These are phyloP conservation scores for Junonia oenone DNA, from an alignment of 2,888 invertebrate species.

Conservation along the genomic window DNA sequence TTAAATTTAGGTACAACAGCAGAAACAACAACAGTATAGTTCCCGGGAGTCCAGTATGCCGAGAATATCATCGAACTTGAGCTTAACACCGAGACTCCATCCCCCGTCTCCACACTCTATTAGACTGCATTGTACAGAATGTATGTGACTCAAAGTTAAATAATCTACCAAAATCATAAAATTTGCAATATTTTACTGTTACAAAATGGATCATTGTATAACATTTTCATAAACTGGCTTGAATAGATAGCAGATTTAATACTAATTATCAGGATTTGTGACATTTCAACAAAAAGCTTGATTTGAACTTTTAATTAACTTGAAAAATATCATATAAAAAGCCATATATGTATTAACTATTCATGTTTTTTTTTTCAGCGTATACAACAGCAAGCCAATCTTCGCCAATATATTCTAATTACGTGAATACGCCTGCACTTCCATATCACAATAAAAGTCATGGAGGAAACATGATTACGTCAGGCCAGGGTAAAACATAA, in stretches of 20 bases:
- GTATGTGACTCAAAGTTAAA: too few relatives aligned
- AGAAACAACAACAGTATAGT: conserved; percentile 70
- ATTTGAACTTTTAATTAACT: too few relatives aligned
- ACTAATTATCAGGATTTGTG: too few relatives aligned
- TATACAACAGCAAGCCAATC: conserved; percentile 63
- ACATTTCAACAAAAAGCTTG: too few relatives aligned
- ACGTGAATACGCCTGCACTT: conserved; percentile 72
- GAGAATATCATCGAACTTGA: conserved; percentile 63
- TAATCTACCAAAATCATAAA: too few relatives aligned
- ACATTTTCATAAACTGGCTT: too few relatives aligned
- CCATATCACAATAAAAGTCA: conserved; percentile 80
- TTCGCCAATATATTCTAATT: conserved; percentile 73
- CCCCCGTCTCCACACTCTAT: conserved; percentile 65
- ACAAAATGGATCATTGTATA: too few relatives aligned
- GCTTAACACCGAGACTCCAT: conserved; percentile 60
- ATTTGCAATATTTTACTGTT: too few relatives aligned
- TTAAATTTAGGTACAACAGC: conserved; percentile 67
- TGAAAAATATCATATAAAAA: too few relatives aligned
- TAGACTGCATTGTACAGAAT: conserved; percentile 63
- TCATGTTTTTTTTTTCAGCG: conserved; percentile 46
- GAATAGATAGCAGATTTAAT: too few relatives aligned
- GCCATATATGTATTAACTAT: not conserved
- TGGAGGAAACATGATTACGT: conserved; percentile 73
- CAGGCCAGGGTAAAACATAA: conserved; percentile 56
- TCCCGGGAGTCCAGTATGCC: conserved; percentile 70